These are phyloP conservation scores for Tokudaia muenninki DNA, from an alignment of 2,797 vertebrate species.

Conservation along the genomic window DNA sequence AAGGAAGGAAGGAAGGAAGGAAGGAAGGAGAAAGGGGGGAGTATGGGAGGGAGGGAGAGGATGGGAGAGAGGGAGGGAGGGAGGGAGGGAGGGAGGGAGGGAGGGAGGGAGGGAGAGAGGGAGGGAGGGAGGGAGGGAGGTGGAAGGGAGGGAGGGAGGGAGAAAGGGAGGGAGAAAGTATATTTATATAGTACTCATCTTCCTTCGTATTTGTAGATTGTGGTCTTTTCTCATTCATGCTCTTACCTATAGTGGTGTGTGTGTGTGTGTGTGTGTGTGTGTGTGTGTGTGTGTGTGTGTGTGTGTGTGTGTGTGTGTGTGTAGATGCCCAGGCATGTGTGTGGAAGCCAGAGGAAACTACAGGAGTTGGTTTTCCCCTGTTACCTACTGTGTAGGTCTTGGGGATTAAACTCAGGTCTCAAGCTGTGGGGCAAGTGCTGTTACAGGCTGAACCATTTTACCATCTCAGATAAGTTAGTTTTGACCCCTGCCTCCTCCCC, in stretches of 20 bases:
- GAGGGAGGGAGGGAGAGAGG: rapidly evolving
- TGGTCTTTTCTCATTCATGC: background rate
- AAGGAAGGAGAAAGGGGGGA: too few relatives aligned
- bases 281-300: background rate
- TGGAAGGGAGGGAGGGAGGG: rapidly evolving
- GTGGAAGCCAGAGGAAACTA: background rate
- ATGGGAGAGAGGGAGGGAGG: too few relatives aligned
- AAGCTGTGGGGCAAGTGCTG: background rate
- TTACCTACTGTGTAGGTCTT: background rate
- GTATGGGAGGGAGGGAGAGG: too few relatives aligned
- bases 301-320: background rate
- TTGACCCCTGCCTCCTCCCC: background rate
- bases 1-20: too few relatives aligned
- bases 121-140: rapidly evolving
- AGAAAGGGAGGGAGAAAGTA: too few relatives aligned
- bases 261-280: background rate
- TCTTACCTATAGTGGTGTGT: background rate
- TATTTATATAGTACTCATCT: background rate
- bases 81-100: too few relatives aligned
- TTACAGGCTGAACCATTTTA: background rate
- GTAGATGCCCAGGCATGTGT: background rate
- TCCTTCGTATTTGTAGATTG: background rate
- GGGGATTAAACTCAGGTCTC: background rate
- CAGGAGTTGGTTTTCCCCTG: background rate
- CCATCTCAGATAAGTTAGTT: background rate